phyloP scores from a whole-genome alignment of 2,113 vertebrate genomes.

The Scomber scombrus region DNA sequence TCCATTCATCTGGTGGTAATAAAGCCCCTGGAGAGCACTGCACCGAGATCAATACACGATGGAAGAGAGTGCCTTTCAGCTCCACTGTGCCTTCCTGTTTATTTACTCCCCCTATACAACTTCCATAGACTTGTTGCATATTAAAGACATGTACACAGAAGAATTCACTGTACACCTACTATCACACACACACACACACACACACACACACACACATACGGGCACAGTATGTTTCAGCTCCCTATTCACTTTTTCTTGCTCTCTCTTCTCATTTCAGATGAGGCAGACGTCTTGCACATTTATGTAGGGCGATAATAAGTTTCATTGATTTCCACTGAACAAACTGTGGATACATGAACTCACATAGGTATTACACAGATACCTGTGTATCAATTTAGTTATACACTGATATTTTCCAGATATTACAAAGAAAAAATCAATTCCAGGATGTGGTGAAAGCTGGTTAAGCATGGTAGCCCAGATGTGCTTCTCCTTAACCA shows the following conservation, averaged over 20 bases:
- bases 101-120: conserved; percentile 31
- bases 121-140: conserved; percentile 3
- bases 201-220: not conserved
- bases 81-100: conserved; percentile 23
- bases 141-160: not conserved
- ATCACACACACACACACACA: not conserved
- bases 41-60: conserved; percentile 25
- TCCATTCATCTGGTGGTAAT: conserved; percentile 42
- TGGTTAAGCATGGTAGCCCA: too few relatives aligned
- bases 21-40: conserved; percentile 29
- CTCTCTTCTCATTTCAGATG: not conserved
- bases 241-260: not conserved
- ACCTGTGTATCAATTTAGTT: conserved; percentile 8
- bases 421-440: not conserved
- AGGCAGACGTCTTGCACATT: not conserved
- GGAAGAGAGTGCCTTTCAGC: conserved; percentile 21
- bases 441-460: not conserved
- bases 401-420: not conserved
- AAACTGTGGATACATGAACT: not conserved
- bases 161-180: not conserved
- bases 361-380: not conserved
- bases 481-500: too few relatives aligned
- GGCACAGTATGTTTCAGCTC: not conserved
- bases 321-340: conserved; percentile 17
- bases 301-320: conserved; percentile 5